Conservation (phyloP, 2,888 invertebrate species). For the Lampropteryx suffumata region DNA sequence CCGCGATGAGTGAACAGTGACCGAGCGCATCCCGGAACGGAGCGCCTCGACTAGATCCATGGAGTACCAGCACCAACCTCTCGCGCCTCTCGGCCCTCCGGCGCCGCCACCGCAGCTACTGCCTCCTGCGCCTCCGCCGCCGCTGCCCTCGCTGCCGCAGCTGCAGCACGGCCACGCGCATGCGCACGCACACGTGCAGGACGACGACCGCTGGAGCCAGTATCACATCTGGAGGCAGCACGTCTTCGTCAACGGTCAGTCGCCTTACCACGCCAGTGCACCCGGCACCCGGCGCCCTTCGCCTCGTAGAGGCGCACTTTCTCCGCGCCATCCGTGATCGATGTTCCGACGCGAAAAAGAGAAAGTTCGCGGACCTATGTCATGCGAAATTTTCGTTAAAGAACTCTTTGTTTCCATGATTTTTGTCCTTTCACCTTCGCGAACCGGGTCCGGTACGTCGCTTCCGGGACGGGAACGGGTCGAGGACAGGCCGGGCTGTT, state of each 20-base stretch:
- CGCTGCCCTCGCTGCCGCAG: slow-evolving; percentile 85
- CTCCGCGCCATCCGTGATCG: slow-evolving; percentile 38
- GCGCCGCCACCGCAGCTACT: slow-evolving; percentile 86
- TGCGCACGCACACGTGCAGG: slow-evolving; percentile 72
- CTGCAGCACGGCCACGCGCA: slow-evolving; percentile 78
- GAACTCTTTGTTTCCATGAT: slow-evolving; percentile 63
- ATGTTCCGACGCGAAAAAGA: slow-evolving; percentile 29
- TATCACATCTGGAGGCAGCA: slow-evolving; percentile 92
- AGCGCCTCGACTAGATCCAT: slow-evolving; percentile 60
- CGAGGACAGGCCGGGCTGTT: too few species aligned
- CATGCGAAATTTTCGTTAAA: slow-evolving; percentile 63
- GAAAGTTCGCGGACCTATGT: slow-evolving; percentile 68
- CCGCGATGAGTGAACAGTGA: slow-evolving; percentile 73
- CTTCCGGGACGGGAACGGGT: not conserved
- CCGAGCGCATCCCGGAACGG: slow-evolving; percentile 50
- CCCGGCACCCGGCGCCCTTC: slow-evolving; percentile 30
- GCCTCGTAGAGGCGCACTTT: slow-evolving; percentile 51
- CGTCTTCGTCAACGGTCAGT: slow-evolving; percentile 90
- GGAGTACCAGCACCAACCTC: slow-evolving; percentile 78
- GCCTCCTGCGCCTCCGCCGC: slow-evolving; percentile 82
- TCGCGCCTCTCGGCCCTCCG: slow-evolving; percentile 84
- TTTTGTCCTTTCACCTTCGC: slow-evolving; percentile 49
- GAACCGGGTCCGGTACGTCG: not conserved
- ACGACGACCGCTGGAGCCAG: slow-evolving; percentile 87
- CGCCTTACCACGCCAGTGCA: too few species aligned